Evolutionary conservation across 1,140 invertebrate species (phyloP).

Genomic region (Drosophila pectinifera): DNA sequence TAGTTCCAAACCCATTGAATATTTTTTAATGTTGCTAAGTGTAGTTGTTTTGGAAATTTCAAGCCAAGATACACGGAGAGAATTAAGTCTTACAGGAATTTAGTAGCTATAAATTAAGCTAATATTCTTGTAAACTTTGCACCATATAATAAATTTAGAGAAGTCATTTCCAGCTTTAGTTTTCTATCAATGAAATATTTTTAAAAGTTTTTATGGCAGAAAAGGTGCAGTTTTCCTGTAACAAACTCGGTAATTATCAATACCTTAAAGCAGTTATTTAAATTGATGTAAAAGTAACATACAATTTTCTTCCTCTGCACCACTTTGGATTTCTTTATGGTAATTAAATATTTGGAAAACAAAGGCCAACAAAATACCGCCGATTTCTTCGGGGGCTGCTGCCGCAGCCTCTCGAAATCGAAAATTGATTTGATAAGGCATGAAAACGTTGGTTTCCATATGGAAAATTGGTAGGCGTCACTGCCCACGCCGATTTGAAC

Average conservation of each 20-base stretch:
- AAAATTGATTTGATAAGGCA: slow-evolving; percentile 75
- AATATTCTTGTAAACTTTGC: too few relatives aligned
- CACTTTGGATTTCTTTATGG: slow-evolving; percentile 46
- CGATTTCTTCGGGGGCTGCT: slow-evolving; percentile 28
- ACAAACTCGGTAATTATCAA: too few relatives aligned
- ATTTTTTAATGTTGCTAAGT: too few relatives aligned
- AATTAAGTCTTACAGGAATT: not conserved
- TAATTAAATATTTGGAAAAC: slow-evolving; percentile 69
- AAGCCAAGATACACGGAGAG: slow-evolving; percentile 17
- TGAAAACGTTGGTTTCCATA: slow-evolving; percentile 48
- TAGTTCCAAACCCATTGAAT: too few relatives aligned
- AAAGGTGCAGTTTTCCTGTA: too few relatives aligned
- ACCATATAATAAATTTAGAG: too few relatives aligned
- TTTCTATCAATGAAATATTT: too few relatives aligned
- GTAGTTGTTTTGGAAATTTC: slow-evolving; percentile 64
- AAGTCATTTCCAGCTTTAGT: too few relatives aligned
- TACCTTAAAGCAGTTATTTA: too few relatives aligned
- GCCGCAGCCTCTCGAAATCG: slow-evolving; percentile 26
- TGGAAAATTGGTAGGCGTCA: slow-evolving; percentile 65
- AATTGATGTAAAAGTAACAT: too few relatives aligned
- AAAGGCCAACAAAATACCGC: slow-evolving; percentile 63
- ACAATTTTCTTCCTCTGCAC: slow-evolving; percentile 12
- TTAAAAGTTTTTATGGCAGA: too few relatives aligned
- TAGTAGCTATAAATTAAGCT: too few relatives aligned
- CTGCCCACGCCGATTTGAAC: slow-evolving; percentile 60